phyloP scores from a whole-genome alignment of 1,140 invertebrate genomes.

The Drosophila nebulosa region DNA sequence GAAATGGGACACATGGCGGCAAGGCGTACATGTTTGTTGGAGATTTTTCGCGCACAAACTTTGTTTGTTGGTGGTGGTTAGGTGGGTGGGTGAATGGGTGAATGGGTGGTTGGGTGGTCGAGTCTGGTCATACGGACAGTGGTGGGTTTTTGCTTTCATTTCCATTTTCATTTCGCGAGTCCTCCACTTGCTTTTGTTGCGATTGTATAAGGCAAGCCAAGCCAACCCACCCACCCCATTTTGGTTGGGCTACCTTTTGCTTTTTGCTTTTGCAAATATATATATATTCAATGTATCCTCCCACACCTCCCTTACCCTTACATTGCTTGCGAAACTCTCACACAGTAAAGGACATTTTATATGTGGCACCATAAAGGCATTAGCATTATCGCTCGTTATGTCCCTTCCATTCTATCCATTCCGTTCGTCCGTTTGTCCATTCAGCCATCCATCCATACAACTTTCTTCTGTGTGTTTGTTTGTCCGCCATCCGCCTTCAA shows the following conservation, averaged over 20 bases:
- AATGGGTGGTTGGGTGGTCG: constrained; percentile 21
- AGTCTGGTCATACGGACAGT: constrained; percentile 59
- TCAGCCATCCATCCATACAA: no score
- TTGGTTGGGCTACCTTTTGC: constrained; percentile 11
- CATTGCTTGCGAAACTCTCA: constrained; percentile 67
- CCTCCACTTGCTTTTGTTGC: constrained; percentile 16
- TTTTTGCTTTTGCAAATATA: not conserved
- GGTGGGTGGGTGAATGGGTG: constrained; percentile 7
- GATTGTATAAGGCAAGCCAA: constrained; percentile 31
- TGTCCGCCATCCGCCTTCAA: constrained; percentile 16
- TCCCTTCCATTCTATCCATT: constrained; percentile 30
- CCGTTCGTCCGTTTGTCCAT: not conserved
- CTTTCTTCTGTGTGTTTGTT: constrained; percentile 13
- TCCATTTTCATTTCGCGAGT: constrained; percentile 64
- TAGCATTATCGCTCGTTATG: constrained; percentile 80
- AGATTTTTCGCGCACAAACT: constrained; percentile 39
- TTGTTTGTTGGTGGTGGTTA: constrained; percentile 13
- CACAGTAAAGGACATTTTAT: constrained; percentile 66
- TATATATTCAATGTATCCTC: not conserved
- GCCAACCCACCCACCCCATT: constrained; percentile 17
- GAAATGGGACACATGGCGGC: constrained; percentile 4
- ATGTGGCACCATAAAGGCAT: constrained; percentile 76
- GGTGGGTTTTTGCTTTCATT: constrained; percentile 52
- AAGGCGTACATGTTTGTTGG: constrained; percentile 43
- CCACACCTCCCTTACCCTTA: constrained; percentile 13